These are phyloP conservation scores for Papilio demoleus DNA, from an alignment of 2,888 invertebrate genomes.

Conservation along the genomic window DNA sequence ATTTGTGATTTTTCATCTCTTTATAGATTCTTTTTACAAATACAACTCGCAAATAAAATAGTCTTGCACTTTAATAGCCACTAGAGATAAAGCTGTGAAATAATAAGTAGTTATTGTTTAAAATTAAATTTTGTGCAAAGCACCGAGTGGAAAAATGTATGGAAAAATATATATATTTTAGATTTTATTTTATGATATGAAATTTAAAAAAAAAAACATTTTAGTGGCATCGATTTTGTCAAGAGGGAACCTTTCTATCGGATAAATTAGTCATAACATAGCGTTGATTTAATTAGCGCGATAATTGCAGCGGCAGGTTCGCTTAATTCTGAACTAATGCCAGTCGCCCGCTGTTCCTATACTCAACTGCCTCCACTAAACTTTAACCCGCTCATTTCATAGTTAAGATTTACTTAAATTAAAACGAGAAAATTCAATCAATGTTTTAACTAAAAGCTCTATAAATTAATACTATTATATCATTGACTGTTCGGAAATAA, in stretches of 20 bases:
- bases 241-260: constrained; percentile 52
- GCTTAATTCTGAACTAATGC: constrained; percentile 53
- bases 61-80: background rate
- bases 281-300: constrained; percentile 74
- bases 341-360: constrained; percentile 45
- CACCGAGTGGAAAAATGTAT: too few species aligned
- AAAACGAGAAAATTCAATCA: background rate
- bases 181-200: too few species aligned
- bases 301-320: constrained; percentile 62
- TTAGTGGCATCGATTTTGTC: constrained; percentile 38
- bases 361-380: constrained; percentile 43
- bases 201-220: constrained; percentile 28
- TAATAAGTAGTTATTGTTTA: too few species aligned
- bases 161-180: background rate
- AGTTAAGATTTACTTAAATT: constrained; percentile 3
- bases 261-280: constrained; percentile 77
- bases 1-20: too few species aligned
- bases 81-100: too few species aligned
- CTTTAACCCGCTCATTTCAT: constrained; percentile 36
- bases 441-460: constrained; percentile 4
- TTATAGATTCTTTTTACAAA: too few species aligned
- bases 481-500: too few species aligned
- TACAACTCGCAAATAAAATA: too few species aligned
- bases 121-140: too few species aligned
- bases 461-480: too few species aligned